Base-by-base conservation (phyloP, 2,888 invertebrate genomes). In the Troides oblongomaculatus region DNA sequence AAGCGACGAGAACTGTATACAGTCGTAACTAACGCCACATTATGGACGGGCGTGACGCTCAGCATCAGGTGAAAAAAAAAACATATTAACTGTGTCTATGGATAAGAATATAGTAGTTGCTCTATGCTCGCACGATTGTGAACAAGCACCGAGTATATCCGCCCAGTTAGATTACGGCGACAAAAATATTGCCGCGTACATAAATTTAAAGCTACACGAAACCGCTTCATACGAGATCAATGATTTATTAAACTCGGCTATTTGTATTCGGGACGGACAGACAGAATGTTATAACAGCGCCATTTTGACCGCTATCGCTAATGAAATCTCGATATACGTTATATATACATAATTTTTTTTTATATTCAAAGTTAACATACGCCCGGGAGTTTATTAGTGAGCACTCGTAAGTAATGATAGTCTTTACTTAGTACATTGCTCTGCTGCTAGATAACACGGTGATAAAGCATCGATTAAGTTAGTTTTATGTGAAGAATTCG, bases 151-250 rank as follows among this genome's bases (percentile, higher is more conserved):
- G 50, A 21, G 30, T 57, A 57, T 64, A 30, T 66, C 62, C 30
- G 65, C 66, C 62, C 58, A 62, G 39, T 66, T 70, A 62, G 66
- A 70, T 65, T 69, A 69, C 46, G 60, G 64, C 64, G 69, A 69
- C 69, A 69, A 69, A 69, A 69, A 69, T 69, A 69, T 69, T 69
- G 69, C 65, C 56, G 50, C 62, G 61, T 69, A 56, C 69, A 69
- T 69, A 69, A 69, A 69, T 69, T 65, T 61, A 57, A 65, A 43
- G 53, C 61, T 56, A 65, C 65, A 69, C 64, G 43, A 62, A 65
- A 56, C 65, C 62, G 69, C 69, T 65, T 65, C 61, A 69, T 65
- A 65, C 69, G 56, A 69, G 56, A 56, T 56, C 39, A 61, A 69
- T 69, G 69, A 69, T 69, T 69, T 69, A 69, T 69, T 65, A 58